A percentile compares a stretch with the other conserved stretches of the same genome.
phyloP scores from a whole-genome alignment of 2,797 vertebrate genomes.

The Eleutherodactylus coqui region DNA sequence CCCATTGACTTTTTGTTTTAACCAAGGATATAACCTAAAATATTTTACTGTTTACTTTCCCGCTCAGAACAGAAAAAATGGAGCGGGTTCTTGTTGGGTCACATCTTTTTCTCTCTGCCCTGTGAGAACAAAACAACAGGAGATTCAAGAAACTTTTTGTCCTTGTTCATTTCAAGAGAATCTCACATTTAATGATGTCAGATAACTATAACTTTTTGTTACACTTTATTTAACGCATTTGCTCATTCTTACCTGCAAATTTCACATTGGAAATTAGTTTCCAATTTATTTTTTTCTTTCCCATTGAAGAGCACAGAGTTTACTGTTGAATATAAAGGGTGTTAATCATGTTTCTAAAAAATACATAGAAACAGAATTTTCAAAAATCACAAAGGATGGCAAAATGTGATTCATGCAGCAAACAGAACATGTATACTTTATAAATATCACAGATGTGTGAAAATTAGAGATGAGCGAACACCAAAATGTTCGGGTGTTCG shows the following conservation, averaged over 20 bases:
- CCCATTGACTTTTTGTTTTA: background rate
- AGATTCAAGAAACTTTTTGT: background rate
- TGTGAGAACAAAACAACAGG: background rate
- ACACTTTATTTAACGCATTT: conserved; percentile 18
- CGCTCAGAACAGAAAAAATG: background rate
- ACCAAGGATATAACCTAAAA: background rate
- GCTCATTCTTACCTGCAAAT: conserved; percentile 18
- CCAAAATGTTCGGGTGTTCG: no score
- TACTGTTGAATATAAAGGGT: conserved; percentile 6
- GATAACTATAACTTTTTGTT: background rate
- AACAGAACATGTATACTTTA: conserved; percentile 1
- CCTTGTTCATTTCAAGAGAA: background rate
- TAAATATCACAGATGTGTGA: no score
- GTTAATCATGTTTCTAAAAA: conserved; percentile 41
- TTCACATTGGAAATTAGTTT: conserved; percentile 38
- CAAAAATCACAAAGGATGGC: conserved; percentile 14
- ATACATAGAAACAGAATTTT: conserved; percentile 29
- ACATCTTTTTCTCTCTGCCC: background rate
- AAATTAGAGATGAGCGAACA: no score
- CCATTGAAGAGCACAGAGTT: conserved; percentile 7
- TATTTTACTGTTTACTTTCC: no score
- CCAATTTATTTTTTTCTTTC: conserved; percentile 29
- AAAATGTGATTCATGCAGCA: conserved; percentile 21
- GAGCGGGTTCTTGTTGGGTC: background rate
- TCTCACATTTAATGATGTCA: background rate